phyloP scores from a whole-genome alignment of 2,888 invertebrate species.

The Ryuthela nishihirai region DNA sequence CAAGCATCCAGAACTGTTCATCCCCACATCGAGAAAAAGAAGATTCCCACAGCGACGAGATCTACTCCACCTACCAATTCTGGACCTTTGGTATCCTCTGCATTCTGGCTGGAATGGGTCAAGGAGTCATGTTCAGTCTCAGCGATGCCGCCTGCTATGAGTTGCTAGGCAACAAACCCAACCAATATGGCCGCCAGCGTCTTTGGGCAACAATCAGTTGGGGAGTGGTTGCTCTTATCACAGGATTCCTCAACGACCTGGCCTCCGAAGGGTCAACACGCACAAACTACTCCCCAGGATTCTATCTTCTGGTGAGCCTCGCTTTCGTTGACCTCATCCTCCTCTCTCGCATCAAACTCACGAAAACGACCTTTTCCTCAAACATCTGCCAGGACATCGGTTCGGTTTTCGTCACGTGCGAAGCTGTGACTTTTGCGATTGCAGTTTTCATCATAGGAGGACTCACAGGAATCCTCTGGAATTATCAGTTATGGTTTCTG shows the following conservation, averaged over 20 bases:
- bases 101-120: constrained; percentile 72
- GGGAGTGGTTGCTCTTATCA: constrained; percentile 69
- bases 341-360: constrained; percentile 3
- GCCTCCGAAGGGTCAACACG: not conserved
- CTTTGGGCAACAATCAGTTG: constrained; percentile 85
- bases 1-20: too few species aligned
- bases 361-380: constrained; percentile 4
- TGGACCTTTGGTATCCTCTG: constrained; percentile 73
- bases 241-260: constrained; percentile 68
- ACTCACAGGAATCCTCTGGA: constrained; percentile 30
- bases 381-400: constrained; percentile 12
- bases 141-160: constrained; percentile 86
- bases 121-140: constrained; percentile 79
- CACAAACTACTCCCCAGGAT: constrained; percentile 14
- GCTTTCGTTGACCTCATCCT: constrained; percentile 4
- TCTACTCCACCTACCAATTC: constrained; percentile 56
- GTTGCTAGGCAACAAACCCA: constrained; percentile 68
- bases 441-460: constrained; percentile 30
- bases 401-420: constrained; percentile 1
- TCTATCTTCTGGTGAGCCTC: constrained; percentile 12
- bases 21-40: too few species aligned
- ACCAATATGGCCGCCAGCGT: constrained; percentile 77
- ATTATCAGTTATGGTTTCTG: constrained; percentile 38
- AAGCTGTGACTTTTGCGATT: constrained; percentile 10
- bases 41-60: too few species aligned